Percentiles rank a stretch among this genome's conserved stretches.
phyloP scores from a whole-genome alignment of 2,113 vertebrate species.

The Paramisgurnus dabryanus region DNA sequence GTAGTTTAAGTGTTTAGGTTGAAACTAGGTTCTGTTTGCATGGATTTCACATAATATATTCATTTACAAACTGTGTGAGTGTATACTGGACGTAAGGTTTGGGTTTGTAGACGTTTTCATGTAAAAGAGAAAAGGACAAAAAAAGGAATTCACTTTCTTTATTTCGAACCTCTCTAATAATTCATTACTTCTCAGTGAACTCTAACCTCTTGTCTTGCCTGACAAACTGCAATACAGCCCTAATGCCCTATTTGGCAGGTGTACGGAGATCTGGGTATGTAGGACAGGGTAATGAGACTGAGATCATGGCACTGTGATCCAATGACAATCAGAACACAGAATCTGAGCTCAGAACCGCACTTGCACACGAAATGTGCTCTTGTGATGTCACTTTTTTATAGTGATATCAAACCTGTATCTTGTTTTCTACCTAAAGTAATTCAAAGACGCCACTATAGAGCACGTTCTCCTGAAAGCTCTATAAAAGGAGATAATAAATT shows the following conservation, averaged over 20 bases:
- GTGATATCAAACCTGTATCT: conserved; percentile 20
- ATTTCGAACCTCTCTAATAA: conserved; percentile 19
- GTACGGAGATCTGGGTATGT: conserved; percentile 24
- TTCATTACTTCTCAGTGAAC: conserved; percentile 39
- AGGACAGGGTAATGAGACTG: conserved; percentile 43
- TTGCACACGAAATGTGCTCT: conserved; percentile 26
- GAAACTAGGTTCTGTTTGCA: conserved; percentile 34
- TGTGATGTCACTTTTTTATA: conserved; percentile 36
- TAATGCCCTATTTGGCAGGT: conserved; percentile 22
- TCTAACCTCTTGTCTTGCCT: conserved; percentile 38
- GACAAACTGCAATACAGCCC: conserved; percentile 47
- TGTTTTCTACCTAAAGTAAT: conserved; percentile 24
- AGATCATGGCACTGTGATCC: conserved; percentile 44
- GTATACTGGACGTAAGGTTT: conserved; percentile 26
- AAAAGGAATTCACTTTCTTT: conserved; percentile 21
- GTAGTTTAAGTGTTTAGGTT: conserved; percentile 47
- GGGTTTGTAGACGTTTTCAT: conserved; percentile 21
- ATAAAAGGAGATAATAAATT: conserved; percentile 55
- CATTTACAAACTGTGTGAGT: conserved; percentile 30
- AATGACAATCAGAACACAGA: conserved; percentile 44
- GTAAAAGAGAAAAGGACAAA: conserved; percentile 6
- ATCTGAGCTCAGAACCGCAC: conserved; percentile 44
- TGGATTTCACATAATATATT: conserved; percentile 43
- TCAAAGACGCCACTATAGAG: conserved; percentile 24
- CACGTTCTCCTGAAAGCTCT: conserved; percentile 49